Evolutionary conservation across 2,113 vertebrate species (phyloP).

Genomic region (Capricornis sumatraensis): DNA sequence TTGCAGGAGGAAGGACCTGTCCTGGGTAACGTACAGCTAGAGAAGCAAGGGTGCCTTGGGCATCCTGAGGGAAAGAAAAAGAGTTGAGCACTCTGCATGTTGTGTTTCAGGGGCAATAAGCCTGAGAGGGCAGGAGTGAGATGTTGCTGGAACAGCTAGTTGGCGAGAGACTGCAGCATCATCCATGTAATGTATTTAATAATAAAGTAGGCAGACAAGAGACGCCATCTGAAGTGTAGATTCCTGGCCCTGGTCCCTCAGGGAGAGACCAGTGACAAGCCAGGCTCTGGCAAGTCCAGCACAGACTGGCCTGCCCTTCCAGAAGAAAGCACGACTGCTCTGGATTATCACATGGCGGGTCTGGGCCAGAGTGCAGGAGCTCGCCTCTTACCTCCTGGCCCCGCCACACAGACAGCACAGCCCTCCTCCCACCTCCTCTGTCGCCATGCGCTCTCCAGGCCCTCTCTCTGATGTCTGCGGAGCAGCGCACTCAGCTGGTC

Average conservation of each 20-base stretch:
- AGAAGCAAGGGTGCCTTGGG: neutral
- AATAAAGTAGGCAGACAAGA: slow-evolving; percentile 55
- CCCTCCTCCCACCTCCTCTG: neutral
- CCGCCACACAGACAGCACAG: neutral
- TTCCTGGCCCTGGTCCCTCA: slow-evolving; percentile 29
- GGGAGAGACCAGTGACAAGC: neutral
- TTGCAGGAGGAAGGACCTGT: neutral
- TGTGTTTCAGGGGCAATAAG: neutral
- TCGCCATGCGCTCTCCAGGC: rapidly evolving
- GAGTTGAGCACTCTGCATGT: neutral
- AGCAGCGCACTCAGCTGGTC: no score
- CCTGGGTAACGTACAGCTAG: rapidly evolving
- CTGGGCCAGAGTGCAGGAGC: neutral
- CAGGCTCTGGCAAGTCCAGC: neutral
- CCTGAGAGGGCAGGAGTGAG: neutral
- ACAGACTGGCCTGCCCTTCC: neutral
- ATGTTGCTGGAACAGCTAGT: neutral
- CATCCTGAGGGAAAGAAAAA: no score
- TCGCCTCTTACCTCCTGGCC: neutral
- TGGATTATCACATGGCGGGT: neutral
- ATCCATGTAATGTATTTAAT: slow-evolving; percentile 51
- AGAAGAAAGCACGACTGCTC: neutral
- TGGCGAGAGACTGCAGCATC: neutral
- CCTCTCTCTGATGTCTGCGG: neutral
- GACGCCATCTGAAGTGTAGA: slow-evolving; percentile 45